Conservation (phyloP, 1,140 invertebrate species). For the Saccostrea cuccullata region DNA sequence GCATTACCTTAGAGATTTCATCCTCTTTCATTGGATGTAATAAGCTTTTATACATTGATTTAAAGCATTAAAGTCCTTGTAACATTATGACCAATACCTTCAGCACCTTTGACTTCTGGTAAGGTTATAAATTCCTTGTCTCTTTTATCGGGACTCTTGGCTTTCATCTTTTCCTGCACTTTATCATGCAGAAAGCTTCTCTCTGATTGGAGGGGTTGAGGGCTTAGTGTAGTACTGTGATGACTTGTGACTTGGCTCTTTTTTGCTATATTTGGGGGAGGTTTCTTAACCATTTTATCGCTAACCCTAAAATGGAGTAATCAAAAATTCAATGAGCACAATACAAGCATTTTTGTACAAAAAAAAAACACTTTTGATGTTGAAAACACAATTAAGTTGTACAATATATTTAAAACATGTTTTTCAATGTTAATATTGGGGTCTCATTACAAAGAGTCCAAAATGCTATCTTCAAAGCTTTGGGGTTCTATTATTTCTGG, state of each 20-base stretch:
- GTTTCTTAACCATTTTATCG: constrained; percentile 69
- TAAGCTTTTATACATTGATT: too few relatives aligned
- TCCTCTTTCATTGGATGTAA: too few relatives aligned
- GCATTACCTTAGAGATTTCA: too few relatives aligned
- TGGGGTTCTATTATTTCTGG: not conserved
- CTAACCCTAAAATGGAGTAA: constrained; percentile 85
- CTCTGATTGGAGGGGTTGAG: constrained; percentile 70
- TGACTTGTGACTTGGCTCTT: constrained; percentile 61
- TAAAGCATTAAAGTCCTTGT: too few relatives aligned
- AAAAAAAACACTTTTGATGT: not conserved
- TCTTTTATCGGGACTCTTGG: constrained; percentile 56
- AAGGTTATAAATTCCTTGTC: constrained; percentile 69
- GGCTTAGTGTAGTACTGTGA: constrained; percentile 67
- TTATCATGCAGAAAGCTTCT: constrained; percentile 74
- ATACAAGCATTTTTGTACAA: not conserved
- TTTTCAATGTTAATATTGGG: not conserved
- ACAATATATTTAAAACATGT: not conserved
- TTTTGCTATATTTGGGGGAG: constrained; percentile 56
- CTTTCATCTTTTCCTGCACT: constrained; percentile 50
- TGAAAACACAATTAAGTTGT: not conserved
- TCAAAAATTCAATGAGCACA: not conserved
- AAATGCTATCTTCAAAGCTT: not conserved
- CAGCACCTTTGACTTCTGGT: constrained; percentile 74
- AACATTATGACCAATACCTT: constrained; percentile 59
- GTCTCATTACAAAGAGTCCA: not conserved